These are phyloP conservation scores for Drosophila peninsularis DNA, from an alignment of 2,888 invertebrate genomes.

Conservation along the genomic window DNA sequence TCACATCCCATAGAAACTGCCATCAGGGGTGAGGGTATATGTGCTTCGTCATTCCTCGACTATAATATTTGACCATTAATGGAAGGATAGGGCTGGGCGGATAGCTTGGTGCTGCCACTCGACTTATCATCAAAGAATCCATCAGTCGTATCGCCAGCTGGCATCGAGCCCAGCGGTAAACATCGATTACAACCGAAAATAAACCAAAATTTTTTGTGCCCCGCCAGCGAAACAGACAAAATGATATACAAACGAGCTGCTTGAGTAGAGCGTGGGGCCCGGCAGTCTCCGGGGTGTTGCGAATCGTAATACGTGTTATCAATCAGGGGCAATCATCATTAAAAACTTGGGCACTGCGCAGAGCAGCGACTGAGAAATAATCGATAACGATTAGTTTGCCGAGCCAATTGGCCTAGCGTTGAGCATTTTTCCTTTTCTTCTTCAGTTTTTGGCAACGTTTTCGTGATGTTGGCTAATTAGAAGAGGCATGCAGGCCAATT, in stretches of 20 bases:
- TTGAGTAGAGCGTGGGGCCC: background rate
- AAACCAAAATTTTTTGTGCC: slow-evolving; percentile 57
- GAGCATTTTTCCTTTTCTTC: background rate
- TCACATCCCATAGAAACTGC: background rate
- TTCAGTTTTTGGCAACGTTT: slow-evolving; percentile 39
- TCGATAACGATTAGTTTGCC: slow-evolving; percentile 43
- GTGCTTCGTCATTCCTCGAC: slow-evolving; percentile 8
- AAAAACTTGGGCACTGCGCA: slow-evolving; percentile 49
- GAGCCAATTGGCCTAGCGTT: slow-evolving; percentile 36
- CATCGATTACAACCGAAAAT: slow-evolving; percentile 69
- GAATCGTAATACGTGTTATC: slow-evolving; percentile 59
- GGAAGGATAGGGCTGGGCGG: slow-evolving; percentile 7
- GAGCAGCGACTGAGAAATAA: slow-evolving; percentile 32
- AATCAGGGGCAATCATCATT: slow-evolving; percentile 73
- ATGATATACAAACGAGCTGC: slow-evolving; percentile 23
- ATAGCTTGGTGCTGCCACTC: slow-evolving; percentile 6
- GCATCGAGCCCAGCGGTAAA: slow-evolving; percentile 70
- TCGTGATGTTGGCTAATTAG: slow-evolving; percentile 39
- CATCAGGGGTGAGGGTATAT: background rate
- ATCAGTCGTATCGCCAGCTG: slow-evolving; percentile 77
- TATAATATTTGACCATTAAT: slow-evolving; percentile 41
- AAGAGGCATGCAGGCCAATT: slow-evolving; percentile 16
- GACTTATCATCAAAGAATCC: slow-evolving; percentile 82
- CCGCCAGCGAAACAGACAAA: slow-evolving; percentile 39
- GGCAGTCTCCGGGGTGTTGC: slow-evolving; percentile 9